Conservation (phyloP, 2,113 vertebrate species). For the Brachyhypopomus gauderio region DNA sequence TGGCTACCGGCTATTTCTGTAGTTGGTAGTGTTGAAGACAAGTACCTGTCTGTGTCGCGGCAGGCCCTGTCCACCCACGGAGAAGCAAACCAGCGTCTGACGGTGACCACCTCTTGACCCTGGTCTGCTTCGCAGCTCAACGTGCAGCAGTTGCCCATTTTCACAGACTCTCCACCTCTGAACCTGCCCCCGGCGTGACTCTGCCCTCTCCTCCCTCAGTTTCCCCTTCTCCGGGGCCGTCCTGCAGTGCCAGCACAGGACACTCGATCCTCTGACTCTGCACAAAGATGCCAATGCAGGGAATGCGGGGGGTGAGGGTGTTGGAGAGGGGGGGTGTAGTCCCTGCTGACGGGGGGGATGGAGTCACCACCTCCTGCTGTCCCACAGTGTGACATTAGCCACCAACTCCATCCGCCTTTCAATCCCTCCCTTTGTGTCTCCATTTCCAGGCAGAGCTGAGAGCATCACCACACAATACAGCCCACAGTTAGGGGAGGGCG, state of each 20-base stretch:
- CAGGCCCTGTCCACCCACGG: conserved; percentile 17
- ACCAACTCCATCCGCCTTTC: conserved; percentile 33
- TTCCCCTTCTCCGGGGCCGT: not conserved
- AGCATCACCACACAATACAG: conserved; percentile 14
- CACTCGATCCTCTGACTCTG: conserved; percentile 40
- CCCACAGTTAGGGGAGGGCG: conserved; percentile 9
- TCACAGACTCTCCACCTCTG: conserved; percentile 1
- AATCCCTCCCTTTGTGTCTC: conserved; percentile 44
- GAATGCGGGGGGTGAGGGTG: not conserved
- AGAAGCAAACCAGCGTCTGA: conserved; percentile 42
- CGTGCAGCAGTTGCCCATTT: conserved; percentile 43
- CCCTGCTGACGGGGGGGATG: not conserved
- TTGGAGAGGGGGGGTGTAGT: not conserved
- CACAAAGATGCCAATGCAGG: conserved; percentile 44
- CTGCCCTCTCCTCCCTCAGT: not conserved
- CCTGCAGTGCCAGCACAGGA: conserved; percentile 25
- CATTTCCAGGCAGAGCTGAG: conserved; percentile 36
- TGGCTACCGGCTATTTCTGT: not conserved
- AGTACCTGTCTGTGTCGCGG: conserved; percentile 33
- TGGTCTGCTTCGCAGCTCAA: conserved; percentile 25
- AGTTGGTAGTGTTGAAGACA: not conserved
- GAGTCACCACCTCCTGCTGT: conserved; percentile 24
- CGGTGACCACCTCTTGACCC: conserved; percentile 38
- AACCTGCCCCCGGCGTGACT: conserved; percentile 16
- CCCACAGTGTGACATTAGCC: conserved; percentile 41